phyloP scores from a whole-genome alignment of 2,797 vertebrate species.

The Lateolabrax maculatus region DNA sequence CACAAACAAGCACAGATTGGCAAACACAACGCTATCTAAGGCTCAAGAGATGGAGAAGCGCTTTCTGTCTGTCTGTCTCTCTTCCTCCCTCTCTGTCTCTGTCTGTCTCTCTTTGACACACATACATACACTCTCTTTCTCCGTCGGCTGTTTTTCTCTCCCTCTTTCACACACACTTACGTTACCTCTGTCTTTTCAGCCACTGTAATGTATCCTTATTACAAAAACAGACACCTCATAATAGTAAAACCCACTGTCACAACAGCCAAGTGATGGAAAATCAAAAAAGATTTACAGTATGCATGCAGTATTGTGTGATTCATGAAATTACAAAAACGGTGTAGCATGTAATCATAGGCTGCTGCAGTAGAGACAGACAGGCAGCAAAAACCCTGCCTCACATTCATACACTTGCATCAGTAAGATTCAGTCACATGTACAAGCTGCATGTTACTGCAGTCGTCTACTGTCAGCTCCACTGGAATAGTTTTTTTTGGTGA shows the following conservation, averaged over 20 bases:
- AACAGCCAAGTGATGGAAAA: conserved; percentile 41
- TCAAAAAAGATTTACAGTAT: conserved; percentile 43
- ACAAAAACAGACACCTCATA: conserved; percentile 59
- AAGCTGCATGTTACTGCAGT: conserved; percentile 38
- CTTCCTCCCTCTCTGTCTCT: not conserved
- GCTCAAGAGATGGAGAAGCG: conserved; percentile 65
- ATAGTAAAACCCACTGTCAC: conserved; percentile 54
- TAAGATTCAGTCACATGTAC: conserved; percentile 25
- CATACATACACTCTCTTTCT: conserved; percentile 35
- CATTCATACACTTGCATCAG: conserved; percentile 19
- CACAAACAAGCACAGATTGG: conserved; percentile 58
- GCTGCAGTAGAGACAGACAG: conserved; percentile 33
- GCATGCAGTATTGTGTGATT: conserved; percentile 40
- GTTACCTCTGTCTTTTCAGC: conserved; percentile 52
- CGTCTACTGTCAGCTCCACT: conserved; percentile 39
- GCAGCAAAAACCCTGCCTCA: conserved; percentile 30
- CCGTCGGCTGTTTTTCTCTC: conserved; percentile 25
- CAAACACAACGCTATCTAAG: conserved; percentile 63
- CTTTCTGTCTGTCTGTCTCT: conserved; percentile 52
- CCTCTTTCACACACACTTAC: conserved; percentile 39
- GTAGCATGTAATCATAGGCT: conserved; percentile 36
- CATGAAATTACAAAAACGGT: conserved; percentile 54
- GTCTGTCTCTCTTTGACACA: conserved; percentile 56
- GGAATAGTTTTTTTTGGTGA: conserved; percentile 31
- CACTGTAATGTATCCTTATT: conserved; percentile 64